phyloP scores from a whole-genome alignment of 2,888 invertebrate genomes.

The Linnaemya tessellans region DNA sequence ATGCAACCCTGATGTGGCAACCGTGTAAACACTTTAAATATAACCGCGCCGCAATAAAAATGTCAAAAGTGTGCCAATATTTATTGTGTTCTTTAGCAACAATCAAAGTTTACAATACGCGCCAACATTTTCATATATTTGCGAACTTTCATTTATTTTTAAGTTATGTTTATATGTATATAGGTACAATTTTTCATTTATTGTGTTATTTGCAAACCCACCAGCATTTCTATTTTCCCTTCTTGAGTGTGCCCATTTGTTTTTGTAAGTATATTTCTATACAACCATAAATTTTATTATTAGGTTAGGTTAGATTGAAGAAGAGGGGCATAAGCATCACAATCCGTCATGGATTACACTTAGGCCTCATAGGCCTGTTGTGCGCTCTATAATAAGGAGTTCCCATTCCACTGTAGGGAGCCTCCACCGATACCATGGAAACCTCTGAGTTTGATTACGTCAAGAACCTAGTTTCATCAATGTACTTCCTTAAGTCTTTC shows the following conservation, averaged over 20 bases:
- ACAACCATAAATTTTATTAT: not conserved
- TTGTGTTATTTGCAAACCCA: constrained; percentile 4
- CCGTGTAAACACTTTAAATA: not conserved
- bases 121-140: not conserved
- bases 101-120: not conserved
- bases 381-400: no score
- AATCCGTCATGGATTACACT: no score
- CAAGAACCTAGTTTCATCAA: no score
- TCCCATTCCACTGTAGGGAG: no score
- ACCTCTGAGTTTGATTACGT: no score
- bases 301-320: no score
- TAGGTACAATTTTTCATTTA: constrained; percentile 15
- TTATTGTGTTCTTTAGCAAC: not conserved
- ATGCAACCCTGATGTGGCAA: no score
- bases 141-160: not conserved
- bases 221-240: constrained; percentile 13
- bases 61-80: not conserved
- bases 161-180: constrained; percentile 4
- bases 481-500: no score
- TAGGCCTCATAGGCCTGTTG: no score
- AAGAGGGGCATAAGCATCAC: no score
- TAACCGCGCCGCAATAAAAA: constrained; percentile 7
- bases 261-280: constrained; percentile 26
- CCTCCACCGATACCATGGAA: no score
- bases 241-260: constrained; percentile 8